Conservation (phyloP, 1,140 invertebrate species). For the Brachionus angularis region DNA sequence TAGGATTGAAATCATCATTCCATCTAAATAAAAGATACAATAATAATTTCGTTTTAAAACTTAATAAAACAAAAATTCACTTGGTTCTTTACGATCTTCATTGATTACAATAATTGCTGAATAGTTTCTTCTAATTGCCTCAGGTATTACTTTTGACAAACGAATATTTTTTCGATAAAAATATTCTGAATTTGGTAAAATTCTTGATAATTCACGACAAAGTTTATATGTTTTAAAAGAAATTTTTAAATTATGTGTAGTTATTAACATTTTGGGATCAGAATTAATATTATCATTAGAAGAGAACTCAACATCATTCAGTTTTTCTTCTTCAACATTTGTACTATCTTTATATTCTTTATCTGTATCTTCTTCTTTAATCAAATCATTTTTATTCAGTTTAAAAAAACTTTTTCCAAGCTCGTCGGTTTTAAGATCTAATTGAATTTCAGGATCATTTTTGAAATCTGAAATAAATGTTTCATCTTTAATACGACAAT, state of each 20-base stretch:
- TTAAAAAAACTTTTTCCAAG: constrained; percentile 43
- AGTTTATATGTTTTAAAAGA: constrained; percentile 80
- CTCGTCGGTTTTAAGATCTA: constrained; percentile 31
- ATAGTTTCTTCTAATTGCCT: constrained; percentile 61
- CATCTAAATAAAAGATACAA: constrained; percentile 79
- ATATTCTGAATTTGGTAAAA: constrained; percentile 82
- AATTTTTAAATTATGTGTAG: constrained; percentile 82
- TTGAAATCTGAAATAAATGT: constrained; percentile 70
- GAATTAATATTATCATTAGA: constrained; percentile 72
- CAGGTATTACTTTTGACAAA: constrained; percentile 79
- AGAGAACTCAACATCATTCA: constrained; percentile 80
- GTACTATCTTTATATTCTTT: constrained; percentile 43
- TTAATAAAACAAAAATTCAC: constrained; percentile 68
- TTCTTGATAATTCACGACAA: constrained; percentile 78
- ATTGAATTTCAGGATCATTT: constrained; percentile 71
- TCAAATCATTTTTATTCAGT: neutral
- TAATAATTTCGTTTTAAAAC: constrained; percentile 85
- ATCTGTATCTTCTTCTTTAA: constrained; percentile 17
- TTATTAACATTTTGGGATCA: constrained; percentile 89
- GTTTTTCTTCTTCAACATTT: constrained; percentile 62
- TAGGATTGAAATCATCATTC: constrained; percentile 80
- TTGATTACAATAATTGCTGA: constrained; percentile 1
- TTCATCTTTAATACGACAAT: constrained; percentile 80
- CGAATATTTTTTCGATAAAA: constrained; percentile 75
- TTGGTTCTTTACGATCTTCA: constrained; percentile 21